Base-by-base conservation (phyloP, 2,888 invertebrate species). In the Eupithecia dodoneata region DNA sequence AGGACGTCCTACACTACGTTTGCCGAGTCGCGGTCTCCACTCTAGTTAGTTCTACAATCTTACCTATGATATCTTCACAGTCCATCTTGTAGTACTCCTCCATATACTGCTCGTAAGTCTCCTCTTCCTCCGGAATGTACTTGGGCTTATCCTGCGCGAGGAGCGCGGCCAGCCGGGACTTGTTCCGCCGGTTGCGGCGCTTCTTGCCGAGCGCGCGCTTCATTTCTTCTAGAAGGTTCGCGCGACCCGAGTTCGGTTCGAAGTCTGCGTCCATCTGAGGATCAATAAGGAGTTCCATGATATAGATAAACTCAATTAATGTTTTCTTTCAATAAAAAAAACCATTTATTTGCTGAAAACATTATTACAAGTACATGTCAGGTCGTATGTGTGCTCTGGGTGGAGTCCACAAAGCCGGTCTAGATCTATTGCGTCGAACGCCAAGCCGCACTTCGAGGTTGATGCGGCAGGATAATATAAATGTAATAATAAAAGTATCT, bases 61-160 rank as follows among this genome's bases (percentile, higher is more conserved):
- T 67, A 75, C 75, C 99, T 72, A 99, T 97, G 73, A 99, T 96
- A 91, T 99, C 99, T 88, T 99, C 99, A 90, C 98, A 99, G 91
- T 99, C 98, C 88, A 99, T 95, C 85, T 97, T 97, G 88, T 99
- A 99, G 90, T 99, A 99, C 90, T 99, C 99, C 85, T 99, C 98
- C 88, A 99, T 96, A 88, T 99, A 99, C 84, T 99, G 96, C 52
- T 97, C 96, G 90, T 98, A 99, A 0, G 97, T 97, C 79, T 97
- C 96, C 77, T 96, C 95, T 13, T 88, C 86, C 0, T 96, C 93
- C 0, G 99, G 98, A 90, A 99, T 96, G 91, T 97, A 99, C 74
- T 96, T 95, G 0, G 99, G 99, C 88, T 99, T 99, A 74, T 97
- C 96, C 55, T 96, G 94, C 18, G 96, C 94, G 4, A 99, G 91